These are phyloP conservation scores for Apis laboriosa DNA, from an alignment of 1,140 invertebrate species.

Conservation along the genomic window DNA sequence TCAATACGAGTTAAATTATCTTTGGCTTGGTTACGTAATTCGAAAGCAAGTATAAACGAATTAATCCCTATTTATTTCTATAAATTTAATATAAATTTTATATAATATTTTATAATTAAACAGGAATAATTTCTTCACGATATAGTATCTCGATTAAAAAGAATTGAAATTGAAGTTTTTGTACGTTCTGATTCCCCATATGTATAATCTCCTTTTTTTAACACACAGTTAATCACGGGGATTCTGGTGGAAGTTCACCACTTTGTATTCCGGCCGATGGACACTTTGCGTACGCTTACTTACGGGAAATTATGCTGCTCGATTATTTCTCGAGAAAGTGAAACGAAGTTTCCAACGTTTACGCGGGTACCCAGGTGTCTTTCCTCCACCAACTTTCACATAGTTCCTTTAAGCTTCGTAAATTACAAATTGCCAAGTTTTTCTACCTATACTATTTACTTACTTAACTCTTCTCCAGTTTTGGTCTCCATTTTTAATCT, in stretches of 20 bases:
- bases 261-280: slow-evolving; percentile 5
- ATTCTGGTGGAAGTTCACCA: slow-evolving; percentile 21
- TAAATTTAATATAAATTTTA: too few species aligned
- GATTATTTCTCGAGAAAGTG: slow-evolving; percentile 45
- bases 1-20: neutral
- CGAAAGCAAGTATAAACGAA: too few species aligned
- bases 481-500: neutral
- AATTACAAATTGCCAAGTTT: slow-evolving; percentile 66
- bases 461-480: neutral
- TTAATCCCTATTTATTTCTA: too few species aligned
- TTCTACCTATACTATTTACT: neutral
- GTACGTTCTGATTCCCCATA: neutral
- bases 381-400: slow-evolving; percentile 18
- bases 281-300: slow-evolving; percentile 11
- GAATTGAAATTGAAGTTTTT: too few species aligned
- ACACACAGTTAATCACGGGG: neutral
- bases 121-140: too few species aligned
- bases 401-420: slow-evolving; percentile 46
- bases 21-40: too few species aligned
- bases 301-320: slow-evolving; percentile 52
- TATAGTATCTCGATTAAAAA: too few species aligned
- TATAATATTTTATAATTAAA: too few species aligned
- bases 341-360: slow-evolving; percentile 53
- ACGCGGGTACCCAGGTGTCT: slow-evolving; percentile 60
- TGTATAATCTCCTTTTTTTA: neutral